A percentile compares a stretch with the other conserved stretches of the same genome.
Conservation (phyloP, 2,888 invertebrate genomes). For the Latheticus oryzae region DNA sequence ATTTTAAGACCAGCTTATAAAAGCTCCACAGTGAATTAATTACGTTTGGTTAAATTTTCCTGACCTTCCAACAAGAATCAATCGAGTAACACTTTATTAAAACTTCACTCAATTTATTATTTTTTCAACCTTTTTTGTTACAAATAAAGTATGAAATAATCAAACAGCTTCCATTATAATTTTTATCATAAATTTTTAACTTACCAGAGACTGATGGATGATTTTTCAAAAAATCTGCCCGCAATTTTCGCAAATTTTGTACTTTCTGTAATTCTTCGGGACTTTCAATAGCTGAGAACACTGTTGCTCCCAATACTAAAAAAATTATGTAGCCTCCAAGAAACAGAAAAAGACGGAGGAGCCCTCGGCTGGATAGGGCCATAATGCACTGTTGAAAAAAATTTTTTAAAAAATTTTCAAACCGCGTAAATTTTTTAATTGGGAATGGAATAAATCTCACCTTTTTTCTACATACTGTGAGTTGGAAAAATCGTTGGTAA, state of each 20-base stretch:
- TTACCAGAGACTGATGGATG: slow-evolving; percentile 77
- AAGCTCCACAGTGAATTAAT: too few relatives aligned
- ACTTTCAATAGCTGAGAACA: slow-evolving; percentile 84
- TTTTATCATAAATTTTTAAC: slow-evolving; percentile 45
- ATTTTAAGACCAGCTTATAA: too few relatives aligned
- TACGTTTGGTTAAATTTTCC: slow-evolving; percentile 3
- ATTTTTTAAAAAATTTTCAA: not conserved
- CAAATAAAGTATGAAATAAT: not conserved
- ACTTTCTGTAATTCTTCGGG: slow-evolving; percentile 74
- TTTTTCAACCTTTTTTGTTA: slow-evolving; percentile 11
- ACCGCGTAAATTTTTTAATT: not conserved
- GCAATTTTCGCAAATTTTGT: slow-evolving; percentile 68
- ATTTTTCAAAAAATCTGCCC: slow-evolving; percentile 72
- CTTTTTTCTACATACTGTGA: slow-evolving; percentile 29
- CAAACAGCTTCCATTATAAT: not conserved
- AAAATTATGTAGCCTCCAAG: slow-evolving; percentile 67
- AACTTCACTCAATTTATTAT: slow-evolving; percentile 1
- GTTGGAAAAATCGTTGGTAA: not conserved
- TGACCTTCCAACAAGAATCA: slow-evolving; percentile 24
- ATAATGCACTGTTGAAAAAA: slow-evolving; percentile 48
- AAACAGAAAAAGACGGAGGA: slow-evolving; percentile 64
- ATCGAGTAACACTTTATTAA: slow-evolving; percentile 10
- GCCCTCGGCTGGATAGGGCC: slow-evolving; percentile 54
- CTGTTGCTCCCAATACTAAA: slow-evolving; percentile 78
- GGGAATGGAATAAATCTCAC: slow-evolving; percentile 18